phyloP scores from a whole-genome alignment of 2,797 vertebrate species.

The Spinus olivaceus region DNA sequence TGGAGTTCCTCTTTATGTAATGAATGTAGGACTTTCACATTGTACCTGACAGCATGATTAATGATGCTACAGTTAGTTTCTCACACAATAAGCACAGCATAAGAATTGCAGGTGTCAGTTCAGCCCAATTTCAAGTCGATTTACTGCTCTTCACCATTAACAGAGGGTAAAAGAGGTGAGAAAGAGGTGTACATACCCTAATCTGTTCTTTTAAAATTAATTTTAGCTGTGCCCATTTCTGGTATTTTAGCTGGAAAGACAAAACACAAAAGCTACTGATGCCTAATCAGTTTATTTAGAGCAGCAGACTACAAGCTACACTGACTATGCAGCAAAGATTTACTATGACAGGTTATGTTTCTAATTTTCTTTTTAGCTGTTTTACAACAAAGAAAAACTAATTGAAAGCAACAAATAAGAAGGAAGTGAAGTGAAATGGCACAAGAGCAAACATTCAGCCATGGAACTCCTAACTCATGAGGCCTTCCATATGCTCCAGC shows the following conservation, averaged over 20 bases:
- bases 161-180: constrained; percentile 12
- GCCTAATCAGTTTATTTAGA: not conserved
- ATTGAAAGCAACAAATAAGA: not conserved
- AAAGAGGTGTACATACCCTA: not conserved
- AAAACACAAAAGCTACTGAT: not conserved
- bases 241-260: not conserved
- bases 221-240: not conserved
- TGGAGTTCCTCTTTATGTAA: constrained; percentile 72
- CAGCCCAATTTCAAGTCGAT: constrained; percentile 54
- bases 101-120: constrained; percentile 76
- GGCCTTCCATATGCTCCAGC: not conserved
- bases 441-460: not conserved
- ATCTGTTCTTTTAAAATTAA: not conserved
- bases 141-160: constrained; percentile 39
- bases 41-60: constrained; percentile 78
- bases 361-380: not conserved
- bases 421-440: not conserved
- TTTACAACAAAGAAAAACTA: not conserved
- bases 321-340: not conserved
- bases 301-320: not conserved
- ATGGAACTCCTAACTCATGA: not conserved
- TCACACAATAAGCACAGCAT: constrained; percentile 74
- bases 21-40: constrained; percentile 68
- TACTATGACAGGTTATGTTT: not conserved
- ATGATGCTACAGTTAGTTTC: constrained; percentile 77